phyloP scores from a whole-genome alignment of 2,888 invertebrate species.

The Stenichneumon culpator region DNA sequence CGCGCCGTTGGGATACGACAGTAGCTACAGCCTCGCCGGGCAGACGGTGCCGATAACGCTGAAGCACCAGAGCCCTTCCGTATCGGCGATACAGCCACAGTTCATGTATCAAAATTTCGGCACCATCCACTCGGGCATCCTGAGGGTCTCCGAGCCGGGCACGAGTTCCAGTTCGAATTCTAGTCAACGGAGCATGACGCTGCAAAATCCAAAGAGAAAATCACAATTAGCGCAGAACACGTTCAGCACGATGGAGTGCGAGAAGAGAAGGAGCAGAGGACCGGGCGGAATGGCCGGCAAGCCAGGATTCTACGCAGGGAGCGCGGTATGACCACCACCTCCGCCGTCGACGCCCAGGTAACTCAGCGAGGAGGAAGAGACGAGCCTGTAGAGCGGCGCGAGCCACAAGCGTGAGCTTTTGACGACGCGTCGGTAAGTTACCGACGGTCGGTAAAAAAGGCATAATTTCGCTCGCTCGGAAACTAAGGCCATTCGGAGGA shows the following conservation, averaged over 20 bases:
- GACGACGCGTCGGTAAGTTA: slow-evolving; percentile 9
- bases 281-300: slow-evolving; percentile 73
- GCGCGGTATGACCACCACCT: slow-evolving; percentile 85
- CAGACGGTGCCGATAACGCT: slow-evolving; percentile 84
- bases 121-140: slow-evolving; percentile 83
- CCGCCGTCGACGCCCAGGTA: slow-evolving; percentile 82
- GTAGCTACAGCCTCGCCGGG: slow-evolving; percentile 81
- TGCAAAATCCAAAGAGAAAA: slow-evolving; percentile 83
- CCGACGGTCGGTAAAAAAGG: slow-evolving; percentile 4
- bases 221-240: slow-evolving; percentile 83
- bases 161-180: slow-evolving; percentile 83
- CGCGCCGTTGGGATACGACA: slow-evolving; percentile 80
- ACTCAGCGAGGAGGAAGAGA: slow-evolving; percentile 81
- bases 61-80: slow-evolving; percentile 82
- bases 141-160: slow-evolving; percentile 83
- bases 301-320: slow-evolving; percentile 81
- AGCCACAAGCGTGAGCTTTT: neutral
- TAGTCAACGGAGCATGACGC: slow-evolving; percentile 83
- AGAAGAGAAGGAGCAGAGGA: slow-evolving; percentile 78
- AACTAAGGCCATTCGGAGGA: neutral
- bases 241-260: slow-evolving; percentile 83
- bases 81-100: slow-evolving; percentile 83
- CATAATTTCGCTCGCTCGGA: neutral
- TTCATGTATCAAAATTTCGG: slow-evolving; percentile 84
- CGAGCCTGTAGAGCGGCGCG: slow-evolving; percentile 74